phyloP scores from a whole-genome alignment of 2,888 invertebrate genomes.

The Globia sparganii region DNA sequence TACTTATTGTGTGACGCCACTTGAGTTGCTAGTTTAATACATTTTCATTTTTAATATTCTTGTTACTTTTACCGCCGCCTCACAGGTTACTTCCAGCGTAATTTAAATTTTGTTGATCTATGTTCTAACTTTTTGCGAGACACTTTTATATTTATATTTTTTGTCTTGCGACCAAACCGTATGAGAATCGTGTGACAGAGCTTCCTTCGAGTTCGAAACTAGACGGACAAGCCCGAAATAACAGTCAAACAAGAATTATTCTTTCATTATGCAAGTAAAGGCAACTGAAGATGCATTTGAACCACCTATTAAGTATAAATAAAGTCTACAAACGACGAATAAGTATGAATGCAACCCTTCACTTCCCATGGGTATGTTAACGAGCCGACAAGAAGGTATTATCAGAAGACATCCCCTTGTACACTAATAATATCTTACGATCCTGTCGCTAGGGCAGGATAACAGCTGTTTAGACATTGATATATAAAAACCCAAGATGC shows the following conservation, averaged over 20 bases:
- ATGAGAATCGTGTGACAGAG: not conserved
- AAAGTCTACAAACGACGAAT: not conserved
- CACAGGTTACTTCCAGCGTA: not conserved
- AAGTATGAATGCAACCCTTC: slow-evolving; percentile 23
- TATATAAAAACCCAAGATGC: too few relatives aligned
- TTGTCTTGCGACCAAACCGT: not conserved
- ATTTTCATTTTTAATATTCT: not conserved
- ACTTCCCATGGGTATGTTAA: slow-evolving; percentile 25
- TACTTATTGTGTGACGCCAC: not conserved
- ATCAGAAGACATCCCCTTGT: slow-evolving; percentile 16
- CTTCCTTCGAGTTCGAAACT: not conserved
- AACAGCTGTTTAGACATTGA: slow-evolving; percentile 22
- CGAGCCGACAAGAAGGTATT: slow-evolving; percentile 16
- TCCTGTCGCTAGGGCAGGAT: not conserved
- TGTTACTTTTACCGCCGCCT: not conserved
- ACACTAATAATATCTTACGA: slow-evolving; percentile 41
- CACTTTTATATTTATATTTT: not conserved
- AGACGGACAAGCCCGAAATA: not conserved
- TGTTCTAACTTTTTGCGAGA: not conserved
- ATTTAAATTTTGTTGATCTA: not conserved
- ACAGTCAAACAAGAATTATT: slow-evolving; percentile 5
- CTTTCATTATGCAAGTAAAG: slow-evolving; percentile 9
- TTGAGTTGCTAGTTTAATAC: not conserved
- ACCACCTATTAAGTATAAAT: slow-evolving; percentile 15
- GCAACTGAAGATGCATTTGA: slow-evolving; percentile 9